A percentile compares a stretch with the other conserved stretches of the same genome.
Evolutionary conservation across 2,113 vertebrate species (phyloP).

Genomic region (Myodes glareolus): DNA sequence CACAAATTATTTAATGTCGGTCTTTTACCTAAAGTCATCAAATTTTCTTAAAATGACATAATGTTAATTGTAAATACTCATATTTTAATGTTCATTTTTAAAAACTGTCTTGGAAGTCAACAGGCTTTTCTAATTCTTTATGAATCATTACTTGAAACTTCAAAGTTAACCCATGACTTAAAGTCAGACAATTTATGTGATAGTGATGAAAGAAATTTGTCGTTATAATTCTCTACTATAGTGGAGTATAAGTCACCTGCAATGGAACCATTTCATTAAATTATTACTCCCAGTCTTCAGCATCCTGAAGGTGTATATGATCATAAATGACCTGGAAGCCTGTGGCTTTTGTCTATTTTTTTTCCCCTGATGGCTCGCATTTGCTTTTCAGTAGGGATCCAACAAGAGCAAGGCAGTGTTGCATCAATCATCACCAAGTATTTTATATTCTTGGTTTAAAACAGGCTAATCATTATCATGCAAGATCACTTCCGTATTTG

Average conservation of each 20-base stretch:
- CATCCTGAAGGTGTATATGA: not conserved
- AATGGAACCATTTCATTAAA: not conserved
- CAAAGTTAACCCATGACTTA: not conserved
- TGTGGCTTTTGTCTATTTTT: not conserved
- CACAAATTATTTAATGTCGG: not conserved
- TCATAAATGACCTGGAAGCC: not conserved
- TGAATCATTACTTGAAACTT: not conserved
- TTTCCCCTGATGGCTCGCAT: not conserved
- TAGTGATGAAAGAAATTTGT: not conserved
- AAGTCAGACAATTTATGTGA: not conserved
- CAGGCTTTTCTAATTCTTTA: not conserved
- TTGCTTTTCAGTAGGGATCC: not conserved
- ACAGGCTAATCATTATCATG: not conserved
- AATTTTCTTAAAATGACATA: not conserved
- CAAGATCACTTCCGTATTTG: not conserved
- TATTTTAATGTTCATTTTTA: not conserved
- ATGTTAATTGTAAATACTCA: not conserved
- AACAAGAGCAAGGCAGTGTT: not conserved
- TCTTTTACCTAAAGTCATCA: not conserved
- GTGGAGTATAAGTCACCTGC: not conserved
- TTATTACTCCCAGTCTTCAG: not conserved
- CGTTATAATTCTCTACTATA: too few species aligned
- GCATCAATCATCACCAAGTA: not conserved
- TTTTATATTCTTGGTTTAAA: not conserved
- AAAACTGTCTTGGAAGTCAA: not conserved